Base-by-base conservation (phyloP, 1,140 invertebrate genomes). In the Oppia nitens region DNA sequence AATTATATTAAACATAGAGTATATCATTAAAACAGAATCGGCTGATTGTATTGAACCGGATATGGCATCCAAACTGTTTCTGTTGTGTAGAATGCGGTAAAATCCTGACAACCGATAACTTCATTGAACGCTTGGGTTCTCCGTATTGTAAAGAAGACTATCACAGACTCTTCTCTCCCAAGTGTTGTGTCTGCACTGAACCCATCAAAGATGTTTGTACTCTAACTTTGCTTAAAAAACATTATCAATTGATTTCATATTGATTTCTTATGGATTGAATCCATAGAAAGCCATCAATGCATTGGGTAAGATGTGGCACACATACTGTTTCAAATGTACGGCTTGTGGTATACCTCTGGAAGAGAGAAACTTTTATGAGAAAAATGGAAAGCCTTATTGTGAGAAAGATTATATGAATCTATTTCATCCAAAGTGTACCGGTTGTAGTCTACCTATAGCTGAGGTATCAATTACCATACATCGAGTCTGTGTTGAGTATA, bases 61-160 rank as follows among this genome's bases (percentile, higher is more conserved):
- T 57, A 23, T 57, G 56, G 56, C 56, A 57, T 52, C 56, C 56
- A 9, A 47, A 57, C 20, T 57, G 56, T 45, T 57, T 57, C 47
- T 57, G 56, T 27, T 57, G 56, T 52, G 56, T 57, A 14, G 56
- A 97, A 70, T 98, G 95, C 78, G 87, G 85, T 59, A 85, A 93
- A 67, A 89, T 95, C 71, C 74, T 99, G 62, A 95, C 56, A 11
- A 45, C 56, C 24, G 56, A 57, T 27, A 57, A 57, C 26, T 57
- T 57, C 40, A 48, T 57, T 32, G 56, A 57, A 45, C 56, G 56
- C 23, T 91, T 95, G 64, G 88, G 89, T 45, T 81, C 83, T 65
- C 93, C 95, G 0, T 99, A 96, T 72, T 99, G 95, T 76, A 95
- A 98, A 71, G 80, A 84, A 6, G 94, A 98, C 72, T 98, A 98